A percentile compares a stretch with the other conserved stretches of the same genome.
Conservation (phyloP, 2,113 vertebrate species). For the Lepus europaeus region DNA sequence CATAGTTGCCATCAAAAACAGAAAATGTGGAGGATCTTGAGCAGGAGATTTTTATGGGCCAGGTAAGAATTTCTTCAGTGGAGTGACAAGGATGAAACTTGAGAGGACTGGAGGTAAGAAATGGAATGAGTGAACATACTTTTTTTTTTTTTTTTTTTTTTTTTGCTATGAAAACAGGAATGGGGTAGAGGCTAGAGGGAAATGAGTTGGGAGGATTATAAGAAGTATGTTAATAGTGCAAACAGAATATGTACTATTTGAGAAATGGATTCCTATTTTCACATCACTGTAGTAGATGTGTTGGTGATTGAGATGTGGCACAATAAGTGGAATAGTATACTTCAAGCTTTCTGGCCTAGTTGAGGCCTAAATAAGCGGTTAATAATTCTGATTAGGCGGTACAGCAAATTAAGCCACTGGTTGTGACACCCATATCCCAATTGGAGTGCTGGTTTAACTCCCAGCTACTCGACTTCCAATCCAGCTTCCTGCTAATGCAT, state of each 20-base stretch:
- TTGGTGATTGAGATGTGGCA: background rate
- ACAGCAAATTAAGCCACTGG: too few species aligned
- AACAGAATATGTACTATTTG: background rate
- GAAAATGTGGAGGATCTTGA: background rate
- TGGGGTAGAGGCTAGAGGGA: background rate
- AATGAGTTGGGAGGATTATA: background rate
- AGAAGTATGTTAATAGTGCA: background rate
- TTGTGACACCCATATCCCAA: too few species aligned
- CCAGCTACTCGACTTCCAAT: too few species aligned
- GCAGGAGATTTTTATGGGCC: background rate
- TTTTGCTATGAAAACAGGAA: conserved; percentile 1
- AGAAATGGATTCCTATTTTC: background rate
- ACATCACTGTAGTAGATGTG: background rate
- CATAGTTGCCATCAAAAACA: background rate
- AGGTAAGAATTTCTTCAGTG: background rate
- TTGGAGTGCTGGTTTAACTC: too few species aligned
- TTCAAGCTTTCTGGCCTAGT: background rate
- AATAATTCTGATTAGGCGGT: too few species aligned
- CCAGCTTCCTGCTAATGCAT: too few species aligned
- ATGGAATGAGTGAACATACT: background rate
- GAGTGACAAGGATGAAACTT: background rate
- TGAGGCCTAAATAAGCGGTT: background rate
- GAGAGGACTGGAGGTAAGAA: conserved; percentile 1
- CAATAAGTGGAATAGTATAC: conserved; percentile 1
- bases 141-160: background rate